phyloP scores from a whole-genome alignment of 2,888 invertebrate species.

The Merodon equestris region DNA sequence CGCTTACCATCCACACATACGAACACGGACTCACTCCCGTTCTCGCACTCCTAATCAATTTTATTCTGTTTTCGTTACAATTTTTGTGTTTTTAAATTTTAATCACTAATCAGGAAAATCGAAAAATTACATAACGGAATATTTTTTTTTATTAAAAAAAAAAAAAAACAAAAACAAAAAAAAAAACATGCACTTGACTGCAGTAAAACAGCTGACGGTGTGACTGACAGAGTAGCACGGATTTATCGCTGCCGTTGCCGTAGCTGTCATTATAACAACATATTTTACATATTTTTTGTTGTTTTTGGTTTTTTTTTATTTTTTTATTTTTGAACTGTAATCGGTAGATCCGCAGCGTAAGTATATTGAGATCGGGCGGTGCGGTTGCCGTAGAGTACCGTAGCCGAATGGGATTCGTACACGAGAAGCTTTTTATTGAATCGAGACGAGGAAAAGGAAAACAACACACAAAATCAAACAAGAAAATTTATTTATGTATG shows the following conservation, averaged over 20 bases:
- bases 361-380: conserved; percentile 59
- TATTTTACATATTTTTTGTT: too few species aligned
- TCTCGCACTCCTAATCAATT: conserved; percentile 12
- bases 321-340: conserved; percentile 27
- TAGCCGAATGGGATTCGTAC: conserved; percentile 66
- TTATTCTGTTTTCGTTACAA: conserved; percentile 30
- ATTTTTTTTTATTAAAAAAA: too few species aligned
- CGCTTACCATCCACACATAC: not conserved
- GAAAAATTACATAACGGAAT: conserved; percentile 52
- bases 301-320: too few species aligned
- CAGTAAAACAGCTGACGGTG: too few species aligned
- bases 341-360: conserved; percentile 51
- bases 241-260: conserved; percentile 12
- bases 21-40: conserved; percentile 5
- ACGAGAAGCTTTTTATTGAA: conserved; percentile 67
- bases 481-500: conserved; percentile 20
- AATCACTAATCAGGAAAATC: conserved; percentile 18
- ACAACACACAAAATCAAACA: conserved; percentile 50
- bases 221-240: not conserved
- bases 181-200: conserved; percentile 14
- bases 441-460: conserved; percentile 63
- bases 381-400: conserved; percentile 61
- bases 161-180: too few species aligned
- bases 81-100: conserved; percentile 10
- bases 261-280: conserved; percentile 7